A percentile compares a stretch with the other conserved stretches of the same genome.
Conservation (phyloP, 2,797 vertebrate genomes). For the Melanotaenia nigrans region DNA sequence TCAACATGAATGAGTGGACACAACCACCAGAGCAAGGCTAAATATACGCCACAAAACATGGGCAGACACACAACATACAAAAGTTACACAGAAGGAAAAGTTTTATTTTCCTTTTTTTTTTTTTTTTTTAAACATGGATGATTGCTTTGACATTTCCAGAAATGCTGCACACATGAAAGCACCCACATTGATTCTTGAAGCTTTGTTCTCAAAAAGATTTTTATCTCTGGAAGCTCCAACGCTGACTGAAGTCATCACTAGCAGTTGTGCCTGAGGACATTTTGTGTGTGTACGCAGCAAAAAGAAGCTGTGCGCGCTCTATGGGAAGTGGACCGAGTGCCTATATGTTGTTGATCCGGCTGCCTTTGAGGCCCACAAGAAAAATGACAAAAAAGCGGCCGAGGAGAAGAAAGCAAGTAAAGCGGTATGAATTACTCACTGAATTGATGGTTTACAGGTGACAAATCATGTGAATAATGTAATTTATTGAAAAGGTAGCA, state of each 20-base stretch:
- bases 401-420: conserved; percentile 91
- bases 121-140: neutral
- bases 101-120: neutral
- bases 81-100: neutral
- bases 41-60: neutral
- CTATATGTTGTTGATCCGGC: conserved; percentile 89
- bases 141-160: neutral
- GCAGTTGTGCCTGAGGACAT: conserved; percentile 22
- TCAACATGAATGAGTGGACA: conserved; percentile 17
- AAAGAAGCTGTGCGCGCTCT: conserved; percentile 92
- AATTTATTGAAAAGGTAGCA: neutral
- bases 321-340: conserved; percentile 98
- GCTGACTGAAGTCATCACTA: conserved; percentile 1
- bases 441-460: neutral
- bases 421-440: conserved; percentile 79
- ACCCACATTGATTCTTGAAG: neutral
- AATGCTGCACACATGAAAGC: conserved; percentile 13
- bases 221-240: neutral
- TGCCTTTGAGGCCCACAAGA: conserved; percentile 91
- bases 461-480: neutral
- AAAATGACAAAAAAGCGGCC: conserved; percentile 88
- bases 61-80: neutral
- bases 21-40: neutral
- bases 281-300: conserved; percentile 82
- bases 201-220: neutral